Percentiles rank a stretch among this genome's conserved stretches.
Conservation (phyloP, 1,140 invertebrate genomes). For the Lepidotrigona ventralis region DNA sequence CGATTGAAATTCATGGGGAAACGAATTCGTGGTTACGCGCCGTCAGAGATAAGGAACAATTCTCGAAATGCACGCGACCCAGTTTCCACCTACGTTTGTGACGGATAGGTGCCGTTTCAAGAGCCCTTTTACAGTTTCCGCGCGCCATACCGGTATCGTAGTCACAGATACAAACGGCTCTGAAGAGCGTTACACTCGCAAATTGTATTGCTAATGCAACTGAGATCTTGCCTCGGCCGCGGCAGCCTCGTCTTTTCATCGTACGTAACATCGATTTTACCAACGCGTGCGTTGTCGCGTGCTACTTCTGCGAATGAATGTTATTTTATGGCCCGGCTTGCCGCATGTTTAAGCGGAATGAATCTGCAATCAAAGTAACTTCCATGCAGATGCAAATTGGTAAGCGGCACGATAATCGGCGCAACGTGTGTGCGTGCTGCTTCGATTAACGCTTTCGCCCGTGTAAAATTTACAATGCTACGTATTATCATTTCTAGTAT, state of each 20-base stretch:
- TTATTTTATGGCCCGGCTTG: conserved; percentile 25
- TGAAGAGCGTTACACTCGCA: background rate
- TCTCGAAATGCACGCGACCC: conserved; percentile 65
- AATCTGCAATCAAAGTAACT: conserved; percentile 40
- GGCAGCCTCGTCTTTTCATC: conserved; percentile 42
- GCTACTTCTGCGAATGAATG: conserved; percentile 15
- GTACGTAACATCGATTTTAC: conserved; percentile 40
- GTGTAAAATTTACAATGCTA: conserved; percentile 33
- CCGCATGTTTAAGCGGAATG: conserved; percentile 29
- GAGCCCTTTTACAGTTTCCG: conserved; percentile 57
- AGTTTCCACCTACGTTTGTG: conserved; percentile 45
- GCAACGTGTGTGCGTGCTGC: conserved; percentile 20
- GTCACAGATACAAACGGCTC: conserved; percentile 16
- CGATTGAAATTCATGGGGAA: conserved; percentile 67
- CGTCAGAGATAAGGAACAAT: conserved; percentile 67
- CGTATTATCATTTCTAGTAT: conserved; percentile 49
- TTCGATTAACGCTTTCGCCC: conserved; percentile 39
- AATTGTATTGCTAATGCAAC: conserved; percentile 39
- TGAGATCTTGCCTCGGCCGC: conserved; percentile 19
- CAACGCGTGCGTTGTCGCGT: background rate
- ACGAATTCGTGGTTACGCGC: conserved; percentile 63
- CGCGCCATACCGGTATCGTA: conserved; percentile 22
- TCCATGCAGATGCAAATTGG: conserved; percentile 33
- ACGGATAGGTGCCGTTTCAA: conserved; percentile 45
- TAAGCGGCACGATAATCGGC: conserved; percentile 33